These are phyloP conservation scores for Menidia menidia DNA, from an alignment of 2,797 vertebrate species.

Conservation along the genomic window DNA sequence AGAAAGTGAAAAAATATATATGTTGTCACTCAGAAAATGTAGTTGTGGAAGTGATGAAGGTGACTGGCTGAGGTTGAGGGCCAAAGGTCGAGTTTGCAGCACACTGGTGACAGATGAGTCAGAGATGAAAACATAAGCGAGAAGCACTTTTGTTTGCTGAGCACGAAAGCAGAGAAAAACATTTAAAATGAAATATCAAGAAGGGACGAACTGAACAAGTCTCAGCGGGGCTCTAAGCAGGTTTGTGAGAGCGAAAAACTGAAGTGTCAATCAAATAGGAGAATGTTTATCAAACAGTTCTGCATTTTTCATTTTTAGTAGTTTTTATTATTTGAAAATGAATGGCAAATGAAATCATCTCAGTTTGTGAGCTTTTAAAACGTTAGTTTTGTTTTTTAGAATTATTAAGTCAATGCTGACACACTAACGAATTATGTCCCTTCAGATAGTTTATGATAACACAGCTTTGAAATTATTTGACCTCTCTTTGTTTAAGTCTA, in stretches of 20 bases:
- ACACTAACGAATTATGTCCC: not conserved
- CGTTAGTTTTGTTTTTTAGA: no score
- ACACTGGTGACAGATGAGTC: not conserved
- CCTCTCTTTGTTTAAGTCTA: not conserved
- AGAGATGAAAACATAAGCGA: not conserved
- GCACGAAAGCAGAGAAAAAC: not conserved
- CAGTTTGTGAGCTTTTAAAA: no score
- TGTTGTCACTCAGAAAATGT: not conserved
- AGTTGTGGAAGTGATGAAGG: not conserved
- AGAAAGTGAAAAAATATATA: not conserved
- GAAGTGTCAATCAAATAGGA: no score
- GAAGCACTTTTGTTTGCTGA: not conserved
- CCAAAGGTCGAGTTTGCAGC: not conserved
- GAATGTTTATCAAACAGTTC: no score
- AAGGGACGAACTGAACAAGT: not conserved
- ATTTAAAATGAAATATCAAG: not conserved
- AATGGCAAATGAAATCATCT: no score
- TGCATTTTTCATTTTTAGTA: no score
- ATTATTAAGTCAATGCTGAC: not conserved
- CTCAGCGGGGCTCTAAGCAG: not conserved
- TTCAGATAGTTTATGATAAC: not conserved
- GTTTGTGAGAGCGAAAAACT: not conserved
- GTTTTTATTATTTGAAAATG: no score
- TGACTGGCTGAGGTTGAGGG: not conserved
- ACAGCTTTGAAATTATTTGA: not conserved